Evolutionary conservation across 2,797 vertebrate genomes (phyloP), one percentile per base, ranked within the genome.

Genomic region (Poeciliopsis turneri): DNA sequence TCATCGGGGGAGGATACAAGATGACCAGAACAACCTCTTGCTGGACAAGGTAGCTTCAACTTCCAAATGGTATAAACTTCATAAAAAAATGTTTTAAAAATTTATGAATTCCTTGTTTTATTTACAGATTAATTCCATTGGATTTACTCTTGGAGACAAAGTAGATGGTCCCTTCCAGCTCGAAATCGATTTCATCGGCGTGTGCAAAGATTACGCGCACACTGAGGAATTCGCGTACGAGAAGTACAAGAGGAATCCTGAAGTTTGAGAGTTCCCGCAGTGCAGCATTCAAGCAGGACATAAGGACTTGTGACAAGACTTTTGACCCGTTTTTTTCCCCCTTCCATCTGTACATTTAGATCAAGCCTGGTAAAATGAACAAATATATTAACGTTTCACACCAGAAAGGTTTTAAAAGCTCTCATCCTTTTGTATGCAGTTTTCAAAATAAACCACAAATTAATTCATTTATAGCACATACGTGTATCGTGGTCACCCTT

Each of bases 211-310:
- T 74, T 92, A 92, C 11, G 94, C 98, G 11, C 98, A 99, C 80
- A 96, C 86, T 0, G 98, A 99, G 86, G 96, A 97, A 85, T 98
- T 97, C 88, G 97, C 98, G 0, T 99, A 99, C 6, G 98, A 99
- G 88, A 0, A 11, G 16, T 97, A 98, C 81, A 96, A 97, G 86
- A 95, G 87, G 88, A 97, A 95, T 72, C 94, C 96, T 12, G 81
- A 90, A 78, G 82, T 93, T 2, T 95, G 66, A 92, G 23, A 59
- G 20, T 1, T 0, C 7, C 15, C 28, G 1, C 13, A 39, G 25
- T 0, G 2, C 43, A 76, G 76, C 11, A 74, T 30, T 61, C 64
- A 11, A 74, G 64, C 53, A 10, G 9, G 4, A 64, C 5, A 61
- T 18, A 13, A 28, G 11, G 57, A 61, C 59, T 33, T 20, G 59